Conservation (phyloP, 2,113 vertebrate genomes). For the Cyrtonyx montezumae region DNA sequence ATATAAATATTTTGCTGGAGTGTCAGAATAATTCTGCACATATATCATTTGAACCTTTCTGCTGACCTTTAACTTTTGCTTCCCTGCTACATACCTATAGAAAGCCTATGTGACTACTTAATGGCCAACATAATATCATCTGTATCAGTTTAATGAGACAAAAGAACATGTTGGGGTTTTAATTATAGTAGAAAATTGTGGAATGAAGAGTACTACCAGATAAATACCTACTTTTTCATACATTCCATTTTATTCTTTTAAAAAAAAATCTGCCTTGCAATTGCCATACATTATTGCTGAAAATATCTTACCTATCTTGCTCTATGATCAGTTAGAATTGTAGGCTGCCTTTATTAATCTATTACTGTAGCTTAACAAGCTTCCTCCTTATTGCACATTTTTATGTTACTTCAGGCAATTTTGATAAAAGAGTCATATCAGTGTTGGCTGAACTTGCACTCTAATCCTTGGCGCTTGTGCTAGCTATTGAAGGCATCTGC, state of each 20-base stretch:
- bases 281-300: not conserved
- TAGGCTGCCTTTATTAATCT: not conserved
- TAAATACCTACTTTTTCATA: not conserved
- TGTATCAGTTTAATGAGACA: not conserved
- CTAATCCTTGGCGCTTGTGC: not conserved
- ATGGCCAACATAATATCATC: not conserved
- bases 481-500: not conserved
- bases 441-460: not conserved
- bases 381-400: not conserved
- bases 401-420: not conserved
- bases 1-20: conserved; percentile 7
- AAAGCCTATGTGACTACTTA: not conserved
- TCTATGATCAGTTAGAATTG: not conserved
- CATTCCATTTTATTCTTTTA: accelerated
- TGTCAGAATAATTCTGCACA: not conserved
- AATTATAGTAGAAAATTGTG: not conserved
- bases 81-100: not conserved
- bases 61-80: not conserved
- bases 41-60: not conserved
- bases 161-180: not conserved
- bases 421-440: not conserved
- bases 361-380: not conserved
- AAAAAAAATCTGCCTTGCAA: not conserved
- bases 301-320: not conserved
- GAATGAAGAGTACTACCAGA: not conserved